phyloP scores from a whole-genome alignment of 2,113 vertebrate genomes.

The Anser cygnoides region DNA sequence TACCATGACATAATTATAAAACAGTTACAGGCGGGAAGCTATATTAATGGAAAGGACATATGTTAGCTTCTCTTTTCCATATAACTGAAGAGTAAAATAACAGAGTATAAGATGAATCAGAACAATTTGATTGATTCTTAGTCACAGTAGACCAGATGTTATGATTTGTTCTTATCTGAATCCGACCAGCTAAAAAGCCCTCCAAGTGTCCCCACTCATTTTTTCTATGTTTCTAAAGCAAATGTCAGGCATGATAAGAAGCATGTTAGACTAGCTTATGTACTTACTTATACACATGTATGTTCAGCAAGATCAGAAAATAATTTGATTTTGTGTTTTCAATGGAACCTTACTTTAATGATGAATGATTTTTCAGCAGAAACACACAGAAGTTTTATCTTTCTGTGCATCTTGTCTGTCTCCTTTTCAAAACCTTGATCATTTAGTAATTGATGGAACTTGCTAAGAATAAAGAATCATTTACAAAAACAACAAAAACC shows the following conservation, averaged over 20 bases:
- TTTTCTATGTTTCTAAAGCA: constrained; percentile 29
- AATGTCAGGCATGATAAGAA: background rate
- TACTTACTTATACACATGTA: background rate
- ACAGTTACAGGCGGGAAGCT: constrained; percentile 15
- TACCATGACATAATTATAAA: constrained; percentile 29
- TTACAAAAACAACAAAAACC: background rate
- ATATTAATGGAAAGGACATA: constrained; percentile 1
- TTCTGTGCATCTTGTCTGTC: background rate
- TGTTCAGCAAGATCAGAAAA: background rate
- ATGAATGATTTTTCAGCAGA: background rate
- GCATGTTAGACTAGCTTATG: background rate
- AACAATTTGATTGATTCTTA: constrained; percentile 47
- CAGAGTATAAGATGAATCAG: constrained; percentile 18
- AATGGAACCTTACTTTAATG: background rate
- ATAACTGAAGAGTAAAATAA: constrained; percentile 48
- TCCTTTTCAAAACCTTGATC: background rate
- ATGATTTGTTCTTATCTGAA: constrained; percentile 56
- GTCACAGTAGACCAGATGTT: constrained; percentile 61
- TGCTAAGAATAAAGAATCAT: background rate
- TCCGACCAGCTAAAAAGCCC: constrained; percentile 31
- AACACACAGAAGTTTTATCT: background rate
- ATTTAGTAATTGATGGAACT: background rate
- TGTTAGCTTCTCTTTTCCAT: background rate
- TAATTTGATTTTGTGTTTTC: background rate
- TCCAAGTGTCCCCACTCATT: background rate